These are phyloP conservation scores for Rhynchonema sp. DNA, from an alignment of 2,888 invertebrate genomes.

Conservation along the genomic window DNA sequence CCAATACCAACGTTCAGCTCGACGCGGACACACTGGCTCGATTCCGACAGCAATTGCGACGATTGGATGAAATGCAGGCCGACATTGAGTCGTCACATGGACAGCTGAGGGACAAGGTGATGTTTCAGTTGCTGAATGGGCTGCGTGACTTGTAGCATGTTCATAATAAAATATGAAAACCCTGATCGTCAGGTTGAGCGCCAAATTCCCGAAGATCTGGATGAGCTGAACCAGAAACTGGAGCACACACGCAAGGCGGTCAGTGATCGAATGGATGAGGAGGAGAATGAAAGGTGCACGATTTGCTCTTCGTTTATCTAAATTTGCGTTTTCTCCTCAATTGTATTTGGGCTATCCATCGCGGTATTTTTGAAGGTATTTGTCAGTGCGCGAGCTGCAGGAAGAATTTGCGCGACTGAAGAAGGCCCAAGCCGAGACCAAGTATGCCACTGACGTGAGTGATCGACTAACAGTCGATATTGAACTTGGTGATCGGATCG, in stretches of 20 bases:
- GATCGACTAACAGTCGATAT: too few relatives aligned
- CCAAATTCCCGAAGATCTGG: slow-evolving; percentile 1
- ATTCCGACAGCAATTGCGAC: background rate
- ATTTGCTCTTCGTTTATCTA: too few relatives aligned
- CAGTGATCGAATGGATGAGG: background rate
- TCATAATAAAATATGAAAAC: too few relatives aligned
- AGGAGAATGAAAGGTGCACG: slow-evolving; percentile 5
- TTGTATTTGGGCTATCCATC: too few relatives aligned
- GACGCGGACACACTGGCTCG: background rate
- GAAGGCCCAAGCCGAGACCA: background rate
- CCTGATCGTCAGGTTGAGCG: slow-evolving; percentile 1
- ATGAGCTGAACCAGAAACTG: slow-evolving; percentile 1
- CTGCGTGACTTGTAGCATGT: too few relatives aligned
- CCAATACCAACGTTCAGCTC: background rate
- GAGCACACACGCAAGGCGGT: background rate
- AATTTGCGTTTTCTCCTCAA: too few relatives aligned
- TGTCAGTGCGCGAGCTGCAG: background rate
- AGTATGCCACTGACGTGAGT: background rate
- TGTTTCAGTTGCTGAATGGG: too few relatives aligned
- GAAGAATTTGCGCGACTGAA: background rate
- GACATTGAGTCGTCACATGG: background rate
- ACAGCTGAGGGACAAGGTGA: background rate
- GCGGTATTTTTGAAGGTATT: too few relatives aligned
- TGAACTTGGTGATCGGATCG: too few relatives aligned
- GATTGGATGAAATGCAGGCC: slow-evolving; percentile 1